These are phyloP conservation scores for Octopus sinensis DNA, from an alignment of 1,140 invertebrate genomes.

Conservation along the genomic window DNA sequence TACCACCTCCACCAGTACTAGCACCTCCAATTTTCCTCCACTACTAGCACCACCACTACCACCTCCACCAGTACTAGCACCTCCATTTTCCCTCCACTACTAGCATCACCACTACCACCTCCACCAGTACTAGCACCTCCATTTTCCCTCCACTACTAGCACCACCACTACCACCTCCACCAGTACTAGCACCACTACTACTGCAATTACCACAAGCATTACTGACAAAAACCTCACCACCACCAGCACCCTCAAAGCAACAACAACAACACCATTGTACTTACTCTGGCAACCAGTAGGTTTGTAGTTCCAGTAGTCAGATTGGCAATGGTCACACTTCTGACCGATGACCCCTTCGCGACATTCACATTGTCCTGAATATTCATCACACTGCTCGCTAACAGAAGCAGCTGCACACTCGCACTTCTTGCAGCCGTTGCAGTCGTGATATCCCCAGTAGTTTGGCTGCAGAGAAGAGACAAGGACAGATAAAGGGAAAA, in stretches of 20 bases:
- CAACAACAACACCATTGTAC: constrained; percentile 42
- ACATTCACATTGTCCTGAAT: constrained; percentile 87
- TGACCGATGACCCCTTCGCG: constrained; percentile 64
- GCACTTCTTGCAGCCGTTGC: constrained; percentile 78
- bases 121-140: too few species aligned
- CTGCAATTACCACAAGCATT: constrained; percentile 20
- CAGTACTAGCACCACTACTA: too few species aligned
- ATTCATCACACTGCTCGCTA: constrained; percentile 76
- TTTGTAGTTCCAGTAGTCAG: constrained; percentile 92
- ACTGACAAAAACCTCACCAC: constrained; percentile 20
- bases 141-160: too few species aligned
- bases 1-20: too few species aligned
- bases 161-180: too few species aligned
- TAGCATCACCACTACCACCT: too few species aligned
- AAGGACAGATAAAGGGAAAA: constrained; percentile 60
- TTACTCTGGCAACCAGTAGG: constrained; percentile 80
- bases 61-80: too few species aligned
- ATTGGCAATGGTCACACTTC: constrained; percentile 81
- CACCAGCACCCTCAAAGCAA: constrained; percentile 46
- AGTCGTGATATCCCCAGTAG: constrained; percentile 66
- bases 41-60: too few species aligned
- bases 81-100: too few species aligned
- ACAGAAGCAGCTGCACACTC: constrained; percentile 78
- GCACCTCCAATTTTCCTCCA: too few species aligned
- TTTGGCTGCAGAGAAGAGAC: constrained; percentile 62